Evolutionary conservation across 2,888 invertebrate species (phyloP).

Genomic region (Idaea aversata): DNA sequence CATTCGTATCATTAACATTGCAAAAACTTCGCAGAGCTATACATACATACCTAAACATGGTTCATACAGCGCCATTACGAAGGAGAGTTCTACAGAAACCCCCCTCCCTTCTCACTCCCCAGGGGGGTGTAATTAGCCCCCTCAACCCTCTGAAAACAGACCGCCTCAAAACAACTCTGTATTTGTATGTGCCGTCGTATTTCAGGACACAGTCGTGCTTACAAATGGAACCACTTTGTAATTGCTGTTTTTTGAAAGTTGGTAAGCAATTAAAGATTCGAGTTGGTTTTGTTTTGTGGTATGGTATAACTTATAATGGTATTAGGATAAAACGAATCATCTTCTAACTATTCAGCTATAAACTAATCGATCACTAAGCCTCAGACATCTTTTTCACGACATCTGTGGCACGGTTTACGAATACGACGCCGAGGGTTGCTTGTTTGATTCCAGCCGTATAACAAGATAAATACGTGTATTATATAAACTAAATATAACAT

Average conservation of each 20-base stretch:
- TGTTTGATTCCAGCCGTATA: too few relatives aligned
- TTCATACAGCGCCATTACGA: conserved; percentile 24
- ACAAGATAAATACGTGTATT: too few relatives aligned
- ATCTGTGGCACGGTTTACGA: too few relatives aligned
- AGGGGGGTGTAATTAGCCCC: conserved; percentile 51
- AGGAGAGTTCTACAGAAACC: conserved; percentile 39
- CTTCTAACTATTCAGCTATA: too few relatives aligned
- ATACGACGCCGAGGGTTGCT: too few relatives aligned
- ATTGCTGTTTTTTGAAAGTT: neutral
- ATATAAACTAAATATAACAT: too few relatives aligned
- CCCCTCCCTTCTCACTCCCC: conserved; percentile 16
- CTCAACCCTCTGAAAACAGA: conserved; percentile 48
- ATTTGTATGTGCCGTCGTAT: conserved; percentile 35
- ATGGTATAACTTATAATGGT: too few relatives aligned
- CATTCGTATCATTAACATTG: neutral
- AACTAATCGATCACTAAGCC: too few relatives aligned
- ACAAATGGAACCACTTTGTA: conserved; percentile 2
- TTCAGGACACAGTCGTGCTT: conserved; percentile 1
- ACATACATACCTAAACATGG: conserved; percentile 23
- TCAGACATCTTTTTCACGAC: too few relatives aligned
- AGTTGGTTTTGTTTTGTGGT: conserved; percentile 13
- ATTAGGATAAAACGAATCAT: too few relatives aligned
- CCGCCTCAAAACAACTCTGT: conserved; percentile 55
- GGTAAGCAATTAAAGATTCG: conserved; percentile 1
- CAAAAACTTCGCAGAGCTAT: conserved; percentile 22